Evolutionary conservation across 92 coral and sea anemone species (phyloP).

Genomic region (Heteractis magnifica): DNA sequence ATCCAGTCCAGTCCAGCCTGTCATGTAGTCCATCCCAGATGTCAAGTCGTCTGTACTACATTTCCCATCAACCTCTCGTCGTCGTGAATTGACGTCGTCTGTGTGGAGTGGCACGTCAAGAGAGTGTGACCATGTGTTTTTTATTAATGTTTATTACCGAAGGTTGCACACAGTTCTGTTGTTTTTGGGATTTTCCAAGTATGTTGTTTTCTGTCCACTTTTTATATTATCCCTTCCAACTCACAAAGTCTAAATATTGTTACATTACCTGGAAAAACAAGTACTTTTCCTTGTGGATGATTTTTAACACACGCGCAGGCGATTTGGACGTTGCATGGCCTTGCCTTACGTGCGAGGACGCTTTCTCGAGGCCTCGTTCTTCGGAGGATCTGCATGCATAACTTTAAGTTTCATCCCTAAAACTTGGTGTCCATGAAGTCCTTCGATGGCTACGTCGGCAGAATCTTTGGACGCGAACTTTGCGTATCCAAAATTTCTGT

Average conservation of each 20-base stretch:
- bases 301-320: not conserved
- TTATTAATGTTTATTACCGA: not conserved
- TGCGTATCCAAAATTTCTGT: conserved; percentile 98
- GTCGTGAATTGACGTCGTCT: conserved; percentile 33
- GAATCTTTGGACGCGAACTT: conserved; percentile 93
- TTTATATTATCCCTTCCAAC: conserved; percentile 30
- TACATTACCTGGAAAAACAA: conserved; percentile 46
- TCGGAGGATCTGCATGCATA: conserved; percentile 98
- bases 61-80: conserved; percentile 8
- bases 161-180: conserved; percentile 31
- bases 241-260: conserved; percentile 28
- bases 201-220: conserved; percentile 37
- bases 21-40: conserved; percentile 16
- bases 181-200: conserved; percentile 26
- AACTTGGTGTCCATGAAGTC: conserved; percentile 91
- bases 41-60: conserved; percentile 12
- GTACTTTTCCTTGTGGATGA: conserved; percentile 24
- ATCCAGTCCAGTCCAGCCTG: conserved; percentile 24
- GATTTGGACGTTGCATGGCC: not conserved
- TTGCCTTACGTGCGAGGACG: conserved; percentile 80
- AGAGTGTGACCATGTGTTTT: conserved; percentile 7
- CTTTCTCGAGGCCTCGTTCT: conserved; percentile 92
- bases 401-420: conserved; percentile 98
- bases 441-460: conserved; percentile 96
- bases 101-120: conserved; percentile 21